These are phyloP conservation scores for Macropodus opercularis DNA, from an alignment of 2,797 vertebrate species.

Conservation along the genomic window DNA sequence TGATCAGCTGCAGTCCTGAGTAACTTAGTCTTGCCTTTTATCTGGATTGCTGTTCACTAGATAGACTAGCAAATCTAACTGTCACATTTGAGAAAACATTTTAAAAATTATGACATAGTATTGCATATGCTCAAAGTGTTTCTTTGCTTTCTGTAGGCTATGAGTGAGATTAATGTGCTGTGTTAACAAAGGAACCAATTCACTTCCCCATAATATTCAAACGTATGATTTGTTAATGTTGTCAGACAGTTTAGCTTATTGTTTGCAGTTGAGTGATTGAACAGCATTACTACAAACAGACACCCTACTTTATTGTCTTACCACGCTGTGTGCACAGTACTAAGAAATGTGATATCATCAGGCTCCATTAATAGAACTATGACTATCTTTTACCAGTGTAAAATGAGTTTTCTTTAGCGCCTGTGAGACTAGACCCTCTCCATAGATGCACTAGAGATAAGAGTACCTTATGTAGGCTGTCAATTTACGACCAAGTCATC, in stretches of 20 bases:
- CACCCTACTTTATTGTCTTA: not conserved
- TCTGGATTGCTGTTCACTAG: conserved; percentile 14
- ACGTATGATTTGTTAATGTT: conserved; percentile 1
- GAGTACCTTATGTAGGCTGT: not conserved
- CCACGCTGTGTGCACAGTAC: no score
- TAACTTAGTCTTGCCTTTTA: conserved; percentile 4
- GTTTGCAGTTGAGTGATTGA: not conserved
- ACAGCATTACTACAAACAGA: no score
- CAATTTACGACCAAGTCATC: conserved; percentile 8
- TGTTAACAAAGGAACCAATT: conserved; percentile 2
- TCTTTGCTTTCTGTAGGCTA: not conserved
- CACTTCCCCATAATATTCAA: not conserved
- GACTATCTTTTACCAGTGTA: no score
- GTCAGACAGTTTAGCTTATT: not conserved
- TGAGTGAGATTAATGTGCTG: conserved; percentile 1
- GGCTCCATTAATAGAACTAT: no score
- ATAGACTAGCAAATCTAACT: conserved; percentile 8
- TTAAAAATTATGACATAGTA: not conserved
- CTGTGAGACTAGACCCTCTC: not conserved
- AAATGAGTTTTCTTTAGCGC: not conserved
- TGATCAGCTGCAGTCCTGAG: conserved; percentile 14
- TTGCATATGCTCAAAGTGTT: not conserved
- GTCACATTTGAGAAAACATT: conserved; percentile 7
- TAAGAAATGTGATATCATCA: no score
- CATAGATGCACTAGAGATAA: not conserved